A percentile compares a stretch with the other conserved stretches of the same genome.
These are phyloP conservation scores for Neopelma chrysocephalum DNA, from an alignment of 2,797 vertebrate genomes.

Conservation along the genomic window DNA sequence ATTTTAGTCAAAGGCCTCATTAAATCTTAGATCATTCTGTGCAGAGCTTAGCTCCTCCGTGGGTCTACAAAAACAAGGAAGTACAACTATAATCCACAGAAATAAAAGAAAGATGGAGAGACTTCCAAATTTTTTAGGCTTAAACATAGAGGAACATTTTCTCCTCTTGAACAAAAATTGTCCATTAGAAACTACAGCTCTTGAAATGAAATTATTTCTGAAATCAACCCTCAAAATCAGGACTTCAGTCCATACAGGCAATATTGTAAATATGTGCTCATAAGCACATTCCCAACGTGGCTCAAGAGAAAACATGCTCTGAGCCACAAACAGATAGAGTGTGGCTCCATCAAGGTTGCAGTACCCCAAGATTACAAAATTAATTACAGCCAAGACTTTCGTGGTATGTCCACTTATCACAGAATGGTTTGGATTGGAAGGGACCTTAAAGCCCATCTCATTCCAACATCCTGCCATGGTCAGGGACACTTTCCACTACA, in stretches of 20 bases:
- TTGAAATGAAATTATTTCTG: background rate
- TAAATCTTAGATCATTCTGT: constrained; percentile 50
- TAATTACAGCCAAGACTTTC: background rate
- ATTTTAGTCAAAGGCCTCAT: constrained; percentile 57
- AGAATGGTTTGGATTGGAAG: background rate
- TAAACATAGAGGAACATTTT: background rate
- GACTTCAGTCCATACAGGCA: background rate
- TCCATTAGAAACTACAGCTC: background rate
- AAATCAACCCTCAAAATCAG: background rate
- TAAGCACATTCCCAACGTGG: background rate
- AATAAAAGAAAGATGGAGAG: background rate
- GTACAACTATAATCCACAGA: background rate
- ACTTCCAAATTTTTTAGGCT: background rate
- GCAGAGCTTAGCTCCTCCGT: background rate
- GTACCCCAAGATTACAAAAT: background rate
- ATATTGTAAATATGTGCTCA: background rate
- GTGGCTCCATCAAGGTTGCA: background rate
- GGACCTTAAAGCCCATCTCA: background rate
- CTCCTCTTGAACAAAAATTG: background rate
- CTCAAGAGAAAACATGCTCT: background rate
- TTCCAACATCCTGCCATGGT: background rate
- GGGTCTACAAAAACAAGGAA: constrained; percentile 25
- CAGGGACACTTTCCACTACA: background rate
- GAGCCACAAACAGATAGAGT: background rate
- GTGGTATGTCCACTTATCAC: background rate